Percentiles rank a stretch among this genome's conserved stretches.
Conservation (phyloP, 2,797 vertebrate species). For the Leucoraja ocellata region DNA sequence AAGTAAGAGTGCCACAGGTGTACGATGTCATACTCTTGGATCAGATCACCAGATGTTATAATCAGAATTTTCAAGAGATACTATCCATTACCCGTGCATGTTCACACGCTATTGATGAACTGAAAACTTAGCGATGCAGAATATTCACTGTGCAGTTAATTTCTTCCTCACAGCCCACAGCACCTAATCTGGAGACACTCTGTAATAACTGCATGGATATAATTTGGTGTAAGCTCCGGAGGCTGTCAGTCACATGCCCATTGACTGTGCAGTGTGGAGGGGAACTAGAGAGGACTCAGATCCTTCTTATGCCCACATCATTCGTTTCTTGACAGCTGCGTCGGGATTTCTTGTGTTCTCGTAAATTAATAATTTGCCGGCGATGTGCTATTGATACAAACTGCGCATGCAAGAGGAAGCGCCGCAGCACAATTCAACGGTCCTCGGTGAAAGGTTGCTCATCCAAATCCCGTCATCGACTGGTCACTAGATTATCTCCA, state of each 20-base stretch:
- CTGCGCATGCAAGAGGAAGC: background rate
- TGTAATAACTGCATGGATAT: background rate
- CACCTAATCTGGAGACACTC: background rate
- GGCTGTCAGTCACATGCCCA: background rate
- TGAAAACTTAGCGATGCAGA: background rate
- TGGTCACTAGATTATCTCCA: background rate
- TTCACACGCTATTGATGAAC: no score
- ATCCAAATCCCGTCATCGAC: background rate
- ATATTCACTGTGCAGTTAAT: constrained; percentile 27
- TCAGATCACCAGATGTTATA: background rate
- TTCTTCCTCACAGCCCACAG: background rate
- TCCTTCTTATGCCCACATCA: background rate
- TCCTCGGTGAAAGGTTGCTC: background rate
- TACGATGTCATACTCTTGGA: background rate
- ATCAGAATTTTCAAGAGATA: background rate
- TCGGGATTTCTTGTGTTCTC: background rate
- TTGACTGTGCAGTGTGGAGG: background rate
- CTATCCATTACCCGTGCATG: background rate
- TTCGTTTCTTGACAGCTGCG: background rate
- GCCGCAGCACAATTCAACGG: no score
- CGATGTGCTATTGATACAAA: background rate
- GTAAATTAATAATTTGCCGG: constrained; percentile 5
- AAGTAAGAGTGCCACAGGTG: background rate
- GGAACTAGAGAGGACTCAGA: background rate
- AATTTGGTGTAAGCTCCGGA: background rate